Evolutionary conservation across 2,888 invertebrate species (phyloP).

Genomic region (Stenurella melanura): DNA sequence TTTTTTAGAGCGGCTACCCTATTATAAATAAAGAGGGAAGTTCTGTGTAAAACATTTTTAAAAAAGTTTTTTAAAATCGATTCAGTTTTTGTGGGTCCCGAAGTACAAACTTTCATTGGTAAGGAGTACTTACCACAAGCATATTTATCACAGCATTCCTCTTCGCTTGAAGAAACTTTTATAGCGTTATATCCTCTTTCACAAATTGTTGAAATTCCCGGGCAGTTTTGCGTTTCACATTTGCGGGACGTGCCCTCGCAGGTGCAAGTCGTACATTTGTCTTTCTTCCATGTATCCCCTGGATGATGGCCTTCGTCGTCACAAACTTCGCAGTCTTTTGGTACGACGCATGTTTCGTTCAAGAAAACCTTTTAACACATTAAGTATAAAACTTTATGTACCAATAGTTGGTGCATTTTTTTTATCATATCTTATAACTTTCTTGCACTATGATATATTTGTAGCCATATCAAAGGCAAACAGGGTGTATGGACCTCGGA

Average conservation of each 20-base stretch:
- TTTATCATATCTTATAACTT: no score
- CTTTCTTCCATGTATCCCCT: slow-evolving; percentile 82
- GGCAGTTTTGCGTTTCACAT: slow-evolving; percentile 80
- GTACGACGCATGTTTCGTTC: slow-evolving; percentile 83
- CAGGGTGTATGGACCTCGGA: no score
- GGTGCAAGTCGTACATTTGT: slow-evolving; percentile 84
- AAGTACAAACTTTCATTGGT: no score
- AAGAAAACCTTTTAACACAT: slow-evolving; percentile 76
- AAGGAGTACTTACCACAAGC: slow-evolving; percentile 77
- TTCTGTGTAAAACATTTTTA: no score
- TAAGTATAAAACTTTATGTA: not conserved
- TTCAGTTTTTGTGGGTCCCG: no score
- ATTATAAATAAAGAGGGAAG: no score
- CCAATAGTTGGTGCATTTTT: no score
- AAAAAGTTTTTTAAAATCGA: no score
- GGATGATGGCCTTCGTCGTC: slow-evolving; percentile 82
- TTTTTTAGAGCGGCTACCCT: no score
- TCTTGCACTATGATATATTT: no score
- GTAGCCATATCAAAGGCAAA: no score
- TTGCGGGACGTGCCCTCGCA: slow-evolving; percentile 79
- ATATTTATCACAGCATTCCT: slow-evolving; percentile 83
- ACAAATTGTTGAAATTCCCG: slow-evolving; percentile 76
- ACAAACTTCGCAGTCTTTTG: slow-evolving; percentile 82
- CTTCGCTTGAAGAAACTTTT: slow-evolving; percentile 75
- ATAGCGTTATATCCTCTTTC: slow-evolving; percentile 77